Conservation (phyloP, 2,888 invertebrate genomes). For the Timema podura region DNA sequence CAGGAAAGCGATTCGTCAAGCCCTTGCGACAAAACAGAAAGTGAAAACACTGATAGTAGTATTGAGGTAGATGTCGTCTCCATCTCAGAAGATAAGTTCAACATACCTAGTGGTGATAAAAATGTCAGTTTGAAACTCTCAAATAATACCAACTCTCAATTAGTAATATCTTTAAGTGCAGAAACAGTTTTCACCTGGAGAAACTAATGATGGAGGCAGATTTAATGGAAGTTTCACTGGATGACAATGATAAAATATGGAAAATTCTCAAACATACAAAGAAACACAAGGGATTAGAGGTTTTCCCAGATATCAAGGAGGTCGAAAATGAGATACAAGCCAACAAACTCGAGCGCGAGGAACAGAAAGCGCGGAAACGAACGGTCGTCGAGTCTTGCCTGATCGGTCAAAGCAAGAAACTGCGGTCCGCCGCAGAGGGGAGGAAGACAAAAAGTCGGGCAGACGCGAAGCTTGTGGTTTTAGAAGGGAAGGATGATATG, state of each 20-base stretch:
- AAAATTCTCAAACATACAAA: conserved; percentile 63
- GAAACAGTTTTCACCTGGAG: conserved; percentile 50
- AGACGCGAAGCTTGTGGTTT: neutral
- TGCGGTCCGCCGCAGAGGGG: neutral
- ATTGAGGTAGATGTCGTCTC: neutral
- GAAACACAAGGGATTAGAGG: conserved; percentile 45
- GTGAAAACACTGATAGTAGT: neutral
- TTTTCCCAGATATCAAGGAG: conserved; percentile 44
- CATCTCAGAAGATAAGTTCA: neutral
- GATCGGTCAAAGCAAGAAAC: too few species aligned
- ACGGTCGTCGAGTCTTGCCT: neutral
- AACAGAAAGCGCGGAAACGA: conserved; percentile 14
- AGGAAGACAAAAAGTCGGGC: neutral
- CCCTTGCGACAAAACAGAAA: too few species aligned
- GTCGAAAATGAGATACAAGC: conserved; percentile 14
- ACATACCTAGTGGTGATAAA: neutral
- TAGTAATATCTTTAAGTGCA: too few species aligned
- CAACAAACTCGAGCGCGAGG: conserved; percentile 7
- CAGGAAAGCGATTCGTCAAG: conserved; percentile 41
- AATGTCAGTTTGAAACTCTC: too few species aligned
- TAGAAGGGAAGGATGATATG: neutral
- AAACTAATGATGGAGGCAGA: conserved; percentile 90
- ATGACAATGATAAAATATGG: conserved; percentile 81
- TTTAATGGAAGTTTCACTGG: conserved; percentile 78
- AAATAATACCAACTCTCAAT: too few species aligned